These are phyloP conservation scores for Steatornis caripensis DNA, from an alignment of 2,113 vertebrate species.

Conservation along the genomic window DNA sequence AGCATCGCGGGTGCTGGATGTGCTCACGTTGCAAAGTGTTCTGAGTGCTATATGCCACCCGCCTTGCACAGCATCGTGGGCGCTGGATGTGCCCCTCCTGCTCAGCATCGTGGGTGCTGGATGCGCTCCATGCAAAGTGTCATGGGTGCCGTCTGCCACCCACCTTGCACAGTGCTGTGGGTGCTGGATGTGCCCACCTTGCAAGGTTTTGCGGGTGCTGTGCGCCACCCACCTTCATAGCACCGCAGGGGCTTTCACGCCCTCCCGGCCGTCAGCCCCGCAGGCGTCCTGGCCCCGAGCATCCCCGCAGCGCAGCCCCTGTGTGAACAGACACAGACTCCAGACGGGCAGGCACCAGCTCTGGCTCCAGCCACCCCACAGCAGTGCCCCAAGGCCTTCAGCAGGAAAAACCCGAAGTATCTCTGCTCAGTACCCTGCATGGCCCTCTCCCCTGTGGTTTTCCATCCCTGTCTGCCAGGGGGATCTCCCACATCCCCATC, in stretches of 20 bases:
- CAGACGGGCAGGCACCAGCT: no score
- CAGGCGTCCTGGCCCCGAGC: neutral
- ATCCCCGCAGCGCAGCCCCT: neutral
- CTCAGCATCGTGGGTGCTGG: neutral
- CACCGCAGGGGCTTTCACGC: neutral
- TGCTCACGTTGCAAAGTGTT: neutral
- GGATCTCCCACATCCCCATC: neutral
- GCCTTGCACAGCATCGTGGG: neutral
- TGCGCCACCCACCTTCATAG: neutral
- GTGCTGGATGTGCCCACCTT: neutral
- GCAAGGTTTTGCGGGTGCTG: neutral
- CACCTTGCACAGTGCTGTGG: neutral
- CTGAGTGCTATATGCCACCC: no score
- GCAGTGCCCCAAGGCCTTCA: neutral
- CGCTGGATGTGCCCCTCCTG: neutral
- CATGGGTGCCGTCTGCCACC: accelerated
- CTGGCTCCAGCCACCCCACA: neutral
- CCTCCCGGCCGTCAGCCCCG: accelerated
- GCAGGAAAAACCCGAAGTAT: neutral
- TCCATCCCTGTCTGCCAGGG: accelerated
- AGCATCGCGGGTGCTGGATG: neutral
- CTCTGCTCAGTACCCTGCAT: accelerated
- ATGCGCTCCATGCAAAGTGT: no score
- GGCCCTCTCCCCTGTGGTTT: neutral
- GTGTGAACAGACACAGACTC: neutral